Percentiles rank a stretch among this genome's conserved stretches.
These are phyloP conservation scores for Cyprinodon variegatus DNA, from an alignment of 2,113 vertebrate genomes.

Conservation along the genomic window DNA sequence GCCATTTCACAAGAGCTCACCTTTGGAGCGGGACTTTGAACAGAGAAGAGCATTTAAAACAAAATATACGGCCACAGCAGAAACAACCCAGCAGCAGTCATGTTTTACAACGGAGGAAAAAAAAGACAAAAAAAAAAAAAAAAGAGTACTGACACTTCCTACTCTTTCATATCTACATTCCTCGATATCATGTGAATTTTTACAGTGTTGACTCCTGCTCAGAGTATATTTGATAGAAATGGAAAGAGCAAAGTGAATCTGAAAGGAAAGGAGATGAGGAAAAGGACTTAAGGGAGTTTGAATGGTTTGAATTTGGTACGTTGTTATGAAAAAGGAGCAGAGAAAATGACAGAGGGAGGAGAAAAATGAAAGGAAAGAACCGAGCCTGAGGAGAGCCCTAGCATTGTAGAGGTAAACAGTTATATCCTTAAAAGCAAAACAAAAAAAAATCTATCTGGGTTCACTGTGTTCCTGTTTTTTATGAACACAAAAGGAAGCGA, in stretches of 20 bases:
- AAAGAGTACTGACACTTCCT: constrained; percentile 61
- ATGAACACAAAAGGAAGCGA: constrained; percentile 29
- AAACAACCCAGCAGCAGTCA: constrained; percentile 67
- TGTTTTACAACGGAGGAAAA: constrained; percentile 60
- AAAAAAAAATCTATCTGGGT: constrained; percentile 53
- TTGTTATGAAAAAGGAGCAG: constrained; percentile 13
- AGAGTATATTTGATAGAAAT: constrained; percentile 37
- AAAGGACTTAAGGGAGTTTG: constrained; percentile 21
- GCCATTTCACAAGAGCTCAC: constrained; percentile 85
- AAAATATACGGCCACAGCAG: constrained; percentile 27
- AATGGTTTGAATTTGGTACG: constrained; percentile 32
- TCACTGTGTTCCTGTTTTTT: constrained; percentile 66
- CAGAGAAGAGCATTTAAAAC: constrained; percentile 60
- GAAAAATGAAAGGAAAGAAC: constrained; percentile 1
- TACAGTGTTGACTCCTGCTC: constrained; percentile 58
- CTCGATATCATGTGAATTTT: constrained; percentile 70
- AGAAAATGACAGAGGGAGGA: constrained; percentile 14
- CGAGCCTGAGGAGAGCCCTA: constrained; percentile 48
- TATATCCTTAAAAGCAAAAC: constrained; percentile 53
- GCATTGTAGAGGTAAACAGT: constrained; percentile 45
- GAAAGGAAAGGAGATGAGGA: constrained; percentile 48
- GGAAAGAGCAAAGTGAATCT: constrained; percentile 42
- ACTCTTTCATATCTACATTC: constrained; percentile 80
- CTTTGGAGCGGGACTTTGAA: constrained; percentile 78
- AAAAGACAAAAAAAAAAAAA: constrained; percentile 33